Evolutionary conservation across 53 echinoderm and acorn worm genomes (phyloP).

Genomic region (Mesocentrotus franciscanus): DNA sequence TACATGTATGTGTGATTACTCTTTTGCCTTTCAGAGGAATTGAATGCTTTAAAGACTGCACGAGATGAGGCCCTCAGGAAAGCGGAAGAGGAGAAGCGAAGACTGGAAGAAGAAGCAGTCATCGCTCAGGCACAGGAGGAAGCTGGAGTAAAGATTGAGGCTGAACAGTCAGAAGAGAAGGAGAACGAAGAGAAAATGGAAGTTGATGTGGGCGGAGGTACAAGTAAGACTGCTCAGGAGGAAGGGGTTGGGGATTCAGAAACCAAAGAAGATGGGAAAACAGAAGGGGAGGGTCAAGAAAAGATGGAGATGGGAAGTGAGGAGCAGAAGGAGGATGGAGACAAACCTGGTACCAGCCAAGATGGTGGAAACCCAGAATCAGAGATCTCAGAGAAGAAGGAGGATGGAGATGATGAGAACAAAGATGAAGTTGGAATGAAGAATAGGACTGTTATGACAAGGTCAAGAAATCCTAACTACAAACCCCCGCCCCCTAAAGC

Average conservation of each 20-base stretch:
- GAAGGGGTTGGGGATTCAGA: conserved; percentile 44
- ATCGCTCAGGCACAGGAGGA: conserved; percentile 73
- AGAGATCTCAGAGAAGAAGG: conserved; percentile 14
- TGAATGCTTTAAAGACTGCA: conserved; percentile 44
- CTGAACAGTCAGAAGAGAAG: conserved; percentile 38
- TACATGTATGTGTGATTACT: background rate
- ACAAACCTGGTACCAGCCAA: background rate
- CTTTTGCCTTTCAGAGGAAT: conserved; percentile 67
- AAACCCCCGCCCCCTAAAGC: conserved; percentile 96
- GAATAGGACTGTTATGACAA: conserved; percentile 83
- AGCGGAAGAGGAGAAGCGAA: conserved; percentile 67
- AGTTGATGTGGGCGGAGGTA: conserved; percentile 38
- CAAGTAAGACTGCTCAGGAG: conserved; percentile 44
- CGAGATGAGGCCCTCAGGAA: conserved; percentile 52
- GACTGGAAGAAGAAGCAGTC: conserved; percentile 67
- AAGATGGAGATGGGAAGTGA: conserved; percentile 42
- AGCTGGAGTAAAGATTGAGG: conserved; percentile 71
- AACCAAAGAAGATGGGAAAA: conserved; percentile 27
- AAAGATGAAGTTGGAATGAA: conserved; percentile 55
- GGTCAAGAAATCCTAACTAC: conserved; percentile 98
- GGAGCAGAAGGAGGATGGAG: conserved; percentile 50
- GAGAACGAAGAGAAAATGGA: conserved; percentile 43
- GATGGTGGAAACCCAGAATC: background rate
- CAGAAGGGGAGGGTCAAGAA: background rate
- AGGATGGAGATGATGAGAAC: conserved; percentile 60